Conservation (phyloP, 1,140 invertebrate genomes). For the Pantala flavescens region DNA sequence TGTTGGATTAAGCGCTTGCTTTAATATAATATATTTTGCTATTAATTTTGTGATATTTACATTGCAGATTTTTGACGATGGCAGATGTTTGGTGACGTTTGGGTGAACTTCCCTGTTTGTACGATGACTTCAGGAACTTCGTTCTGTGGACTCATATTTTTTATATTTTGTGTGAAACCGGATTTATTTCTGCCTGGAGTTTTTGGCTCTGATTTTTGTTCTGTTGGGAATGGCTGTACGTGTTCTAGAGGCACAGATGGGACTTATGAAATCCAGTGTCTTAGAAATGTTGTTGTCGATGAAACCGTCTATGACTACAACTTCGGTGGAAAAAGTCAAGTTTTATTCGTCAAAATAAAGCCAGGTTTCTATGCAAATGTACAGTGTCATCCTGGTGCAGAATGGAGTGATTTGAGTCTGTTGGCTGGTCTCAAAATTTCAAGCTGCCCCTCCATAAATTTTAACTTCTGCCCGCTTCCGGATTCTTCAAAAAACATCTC, state of each 20-base stretch:
- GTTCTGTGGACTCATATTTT: neutral
- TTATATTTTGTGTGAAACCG: neutral
- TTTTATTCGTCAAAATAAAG: neutral
- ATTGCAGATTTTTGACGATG: too few relatives aligned
- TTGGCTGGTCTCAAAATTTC: neutral
- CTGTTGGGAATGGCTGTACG: neutral
- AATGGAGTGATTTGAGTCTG: neutral
- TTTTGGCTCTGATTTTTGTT: neutral
- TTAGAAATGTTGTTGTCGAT: neutral
- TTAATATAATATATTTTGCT: too few relatives aligned
- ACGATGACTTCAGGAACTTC: neutral
- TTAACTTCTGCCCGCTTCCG: neutral
- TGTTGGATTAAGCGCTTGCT: too few relatives aligned
- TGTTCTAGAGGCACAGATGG: neutral
- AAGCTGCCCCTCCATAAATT: neutral
- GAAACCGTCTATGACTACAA: neutral
- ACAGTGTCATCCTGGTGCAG: neutral
- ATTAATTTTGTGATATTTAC: too few relatives aligned
- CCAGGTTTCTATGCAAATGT: neutral
- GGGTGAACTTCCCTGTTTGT: too few relatives aligned
- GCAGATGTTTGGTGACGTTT: too few relatives aligned
- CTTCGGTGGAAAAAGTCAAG: neutral
- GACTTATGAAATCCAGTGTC: neutral
- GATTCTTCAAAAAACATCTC: neutral
- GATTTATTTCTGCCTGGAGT: neutral